These are phyloP conservation scores for Drosophila tripunctata DNA, from an alignment of 2,888 invertebrate genomes.

Conservation along the genomic window DNA sequence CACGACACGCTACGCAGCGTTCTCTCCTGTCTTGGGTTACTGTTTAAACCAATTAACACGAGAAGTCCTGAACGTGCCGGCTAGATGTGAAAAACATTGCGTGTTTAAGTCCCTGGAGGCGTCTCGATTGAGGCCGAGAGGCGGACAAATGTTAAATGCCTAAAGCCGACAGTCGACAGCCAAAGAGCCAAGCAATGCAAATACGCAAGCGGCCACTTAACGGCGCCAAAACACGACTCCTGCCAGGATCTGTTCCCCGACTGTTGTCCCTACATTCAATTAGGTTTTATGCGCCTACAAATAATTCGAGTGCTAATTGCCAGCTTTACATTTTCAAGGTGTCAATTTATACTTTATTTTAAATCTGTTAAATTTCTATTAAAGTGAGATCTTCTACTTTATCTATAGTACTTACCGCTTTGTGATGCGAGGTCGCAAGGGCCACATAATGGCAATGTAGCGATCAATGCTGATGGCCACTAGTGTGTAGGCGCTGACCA, in stretches of 20 bases:
- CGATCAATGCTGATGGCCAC: slow-evolving; percentile 96
- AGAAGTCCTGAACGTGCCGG: slow-evolving; percentile 25
- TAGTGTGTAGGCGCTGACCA: slow-evolving; percentile 95
- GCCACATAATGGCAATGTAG: slow-evolving; percentile 95
- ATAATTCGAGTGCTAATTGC: slow-evolving; percentile 39
- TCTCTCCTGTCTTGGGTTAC: slow-evolving; percentile 57
- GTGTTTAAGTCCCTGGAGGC: slow-evolving; percentile 47
- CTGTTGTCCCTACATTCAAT: slow-evolving; percentile 36
- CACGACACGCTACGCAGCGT: neutral
- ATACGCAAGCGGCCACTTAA: slow-evolving; percentile 67
- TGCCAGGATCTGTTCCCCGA: neutral
- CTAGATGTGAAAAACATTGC: slow-evolving; percentile 30
- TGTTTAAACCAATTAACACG: slow-evolving; percentile 78
- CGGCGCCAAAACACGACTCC: slow-evolving; percentile 42
- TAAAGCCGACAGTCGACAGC: too few relatives aligned
- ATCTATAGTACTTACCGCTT: slow-evolving; percentile 86
- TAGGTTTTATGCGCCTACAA: slow-evolving; percentile 47
- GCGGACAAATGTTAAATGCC: slow-evolving; percentile 34
- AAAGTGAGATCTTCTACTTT: too few relatives aligned
- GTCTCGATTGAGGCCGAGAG: neutral
- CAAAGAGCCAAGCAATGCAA: slow-evolving; percentile 59
- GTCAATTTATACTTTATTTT: neutral
- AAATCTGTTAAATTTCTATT: neutral
- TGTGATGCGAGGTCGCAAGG: slow-evolving; percentile 91
- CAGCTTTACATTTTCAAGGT: slow-evolving; percentile 27